Evolutionary conservation across 2,113 vertebrate species (phyloP).

Genomic region (Glaucomys volans): DNA sequence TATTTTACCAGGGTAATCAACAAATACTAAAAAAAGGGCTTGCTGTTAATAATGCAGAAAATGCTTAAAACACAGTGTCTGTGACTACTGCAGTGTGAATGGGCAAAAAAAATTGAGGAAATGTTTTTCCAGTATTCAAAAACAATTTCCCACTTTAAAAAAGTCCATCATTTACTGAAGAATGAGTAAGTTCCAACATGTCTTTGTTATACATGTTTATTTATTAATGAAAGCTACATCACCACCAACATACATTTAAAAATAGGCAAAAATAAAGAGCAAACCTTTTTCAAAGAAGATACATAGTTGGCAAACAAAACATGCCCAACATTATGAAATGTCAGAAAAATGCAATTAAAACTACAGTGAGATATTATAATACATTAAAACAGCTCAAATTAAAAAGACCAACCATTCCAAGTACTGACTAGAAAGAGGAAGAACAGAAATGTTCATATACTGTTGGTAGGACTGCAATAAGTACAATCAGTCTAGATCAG

Average conservation of each 20-base stretch:
- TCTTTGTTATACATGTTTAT: neutral
- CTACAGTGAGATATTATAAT: neutral
- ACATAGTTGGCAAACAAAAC: neutral
- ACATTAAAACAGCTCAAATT: neutral
- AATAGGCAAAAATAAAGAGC: neutral
- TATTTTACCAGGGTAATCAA: neutral
- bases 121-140: neutral
- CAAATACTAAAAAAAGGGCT: neutral
- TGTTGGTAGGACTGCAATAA: neutral
- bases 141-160: neutral
- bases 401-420: neutral
- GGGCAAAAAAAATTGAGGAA: neutral
- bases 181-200: neutral
- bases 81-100: neutral
- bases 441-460: neutral
- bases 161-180: neutral
- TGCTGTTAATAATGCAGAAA: neutral
- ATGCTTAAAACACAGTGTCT: neutral
- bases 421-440: neutral
- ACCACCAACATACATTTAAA: constrained; percentile 27
- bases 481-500: neutral
- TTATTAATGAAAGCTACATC: constrained; percentile 12
- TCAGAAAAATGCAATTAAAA: neutral
- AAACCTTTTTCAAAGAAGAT: neutral
- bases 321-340: neutral